Conservation (phyloP, 2,113 vertebrate species). For the Arenaria interpres region DNA sequence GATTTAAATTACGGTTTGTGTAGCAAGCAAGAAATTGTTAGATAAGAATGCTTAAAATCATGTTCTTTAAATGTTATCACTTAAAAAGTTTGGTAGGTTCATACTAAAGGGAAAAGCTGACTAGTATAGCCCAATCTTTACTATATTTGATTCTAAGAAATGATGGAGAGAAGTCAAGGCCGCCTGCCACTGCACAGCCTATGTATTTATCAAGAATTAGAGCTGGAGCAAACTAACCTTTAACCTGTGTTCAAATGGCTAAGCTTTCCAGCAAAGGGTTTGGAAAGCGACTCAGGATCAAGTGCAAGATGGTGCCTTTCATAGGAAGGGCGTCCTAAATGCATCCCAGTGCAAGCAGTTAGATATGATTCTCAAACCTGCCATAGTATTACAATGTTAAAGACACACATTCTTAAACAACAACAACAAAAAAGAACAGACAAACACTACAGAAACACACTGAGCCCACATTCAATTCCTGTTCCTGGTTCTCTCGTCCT, state of each 20-base stretch:
- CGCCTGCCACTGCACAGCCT: background rate
- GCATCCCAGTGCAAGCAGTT: background rate
- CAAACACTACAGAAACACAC: background rate
- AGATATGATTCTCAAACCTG: fast-evolving
- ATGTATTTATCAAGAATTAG: background rate
- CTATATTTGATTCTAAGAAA: background rate
- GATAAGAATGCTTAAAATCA: constrained; percentile 1
- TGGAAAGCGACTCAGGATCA: background rate
- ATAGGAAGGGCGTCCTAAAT: fast-evolving
- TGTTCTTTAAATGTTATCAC: background rate
- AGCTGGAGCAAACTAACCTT: background rate
- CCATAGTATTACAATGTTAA: background rate
- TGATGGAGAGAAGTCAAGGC: background rate
- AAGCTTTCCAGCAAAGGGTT: background rate
- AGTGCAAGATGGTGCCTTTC: background rate
- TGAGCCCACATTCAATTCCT: background rate
- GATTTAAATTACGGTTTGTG: constrained; percentile 42
- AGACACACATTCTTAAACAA: background rate
- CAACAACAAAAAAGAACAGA: too few relatives aligned
- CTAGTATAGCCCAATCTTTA: background rate
- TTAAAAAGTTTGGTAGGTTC: background rate
- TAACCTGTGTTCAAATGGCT: background rate
- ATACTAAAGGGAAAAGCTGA: background rate
- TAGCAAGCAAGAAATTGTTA: constrained; percentile 29
- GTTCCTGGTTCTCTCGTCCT: background rate